Evolutionary conservation across 2,888 invertebrate species (phyloP), one percentile per base, ranked within the genome.

Genomic region (Entomobrya proxima): DNA sequence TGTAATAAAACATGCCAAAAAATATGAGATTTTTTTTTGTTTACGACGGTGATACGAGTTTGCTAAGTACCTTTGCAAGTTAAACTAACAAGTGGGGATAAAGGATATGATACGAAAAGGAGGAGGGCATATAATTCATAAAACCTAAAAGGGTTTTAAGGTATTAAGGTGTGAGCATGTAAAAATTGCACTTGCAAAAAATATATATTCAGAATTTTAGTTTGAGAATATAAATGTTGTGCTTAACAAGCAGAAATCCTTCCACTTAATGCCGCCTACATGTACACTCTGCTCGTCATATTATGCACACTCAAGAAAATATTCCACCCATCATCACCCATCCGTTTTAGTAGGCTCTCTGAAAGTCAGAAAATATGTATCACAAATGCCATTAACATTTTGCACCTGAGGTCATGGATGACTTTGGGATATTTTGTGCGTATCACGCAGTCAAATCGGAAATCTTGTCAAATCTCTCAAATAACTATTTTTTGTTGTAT

Each of bases 201-300:
- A 61, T 61, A 13, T 47, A 3, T 13, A 47, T n/a, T 47, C 5
- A 13, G n/a, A 13, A 15, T 3, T 15, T 15, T 61, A 61, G 15
- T n/a, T 61, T 18, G 21, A 52, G n/a, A n/a, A n/a, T n/a, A n/a
- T n/a, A n/a, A n/a, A n/a, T n/a, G 55, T 27, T 58, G 55, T 27
- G 61, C 15, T 61, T 61, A 32, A 11, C 32, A n/a, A 61, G 61
- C 61, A 61, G 32, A 61, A 61, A 61, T 61, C 61, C 61, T 61
- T 61, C 32, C 61, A 30, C 30, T 24, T 61, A 55, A 27, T 21
- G 21, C 21, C 13, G 27, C 7, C 9, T 32, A 4, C 61, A 32
- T n/a, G n/a, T 21, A n/a, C 61, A 32, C 32, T 52, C 27, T 32
- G 32, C 32, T 32, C 21, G n/a, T n/a, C 52, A 52, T 58, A 15